These are phyloP conservation scores for Sebastes itinus DNA, from an alignment of 2,797 vertebrate species.

Conservation along the genomic window DNA sequence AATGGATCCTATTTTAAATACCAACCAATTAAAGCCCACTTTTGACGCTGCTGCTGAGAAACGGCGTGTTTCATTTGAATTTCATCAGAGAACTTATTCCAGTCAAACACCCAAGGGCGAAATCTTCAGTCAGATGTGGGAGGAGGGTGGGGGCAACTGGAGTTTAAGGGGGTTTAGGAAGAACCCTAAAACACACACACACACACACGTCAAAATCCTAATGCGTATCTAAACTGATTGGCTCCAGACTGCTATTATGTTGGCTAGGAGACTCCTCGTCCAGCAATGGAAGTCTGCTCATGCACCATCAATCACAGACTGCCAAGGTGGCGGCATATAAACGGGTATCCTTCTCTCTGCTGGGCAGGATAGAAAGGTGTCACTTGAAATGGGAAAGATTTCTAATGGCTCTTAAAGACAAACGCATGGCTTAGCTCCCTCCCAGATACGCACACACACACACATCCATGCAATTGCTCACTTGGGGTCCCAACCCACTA, in stretches of 20 bases:
- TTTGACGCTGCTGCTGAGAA: slow-evolving; percentile 11
- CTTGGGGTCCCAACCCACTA: neutral
- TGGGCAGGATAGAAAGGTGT: neutral
- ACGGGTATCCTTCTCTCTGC: neutral
- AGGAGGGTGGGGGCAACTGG: neutral
- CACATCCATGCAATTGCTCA: too few relatives aligned
- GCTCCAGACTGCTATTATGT: too few relatives aligned
- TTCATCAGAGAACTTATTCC: slow-evolving; percentile 47
- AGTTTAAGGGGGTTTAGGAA: neutral
- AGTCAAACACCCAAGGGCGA: slow-evolving; percentile 21
- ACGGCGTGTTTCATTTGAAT: slow-evolving; percentile 46
- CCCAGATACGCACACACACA: too few relatives aligned
- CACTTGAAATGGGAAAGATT: neutral
- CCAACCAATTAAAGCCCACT: slow-evolving; percentile 19
- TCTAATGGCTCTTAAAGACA: neutral
- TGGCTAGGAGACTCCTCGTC: too few relatives aligned
- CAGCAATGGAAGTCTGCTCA: too few relatives aligned
- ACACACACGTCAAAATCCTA: neutral
- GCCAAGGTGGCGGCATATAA: neutral
- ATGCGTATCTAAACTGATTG: too few relatives aligned
- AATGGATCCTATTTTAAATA: slow-evolving; percentile 7
- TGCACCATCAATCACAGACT: too few relatives aligned
- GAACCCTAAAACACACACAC: neutral
- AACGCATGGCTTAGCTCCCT: neutral
- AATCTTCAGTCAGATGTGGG: neutral